Evolutionary conservation across 2,113 vertebrate species (phyloP), one percentile per base, ranked within the genome.

Genomic region (Ariopsis seemanni): DNA sequence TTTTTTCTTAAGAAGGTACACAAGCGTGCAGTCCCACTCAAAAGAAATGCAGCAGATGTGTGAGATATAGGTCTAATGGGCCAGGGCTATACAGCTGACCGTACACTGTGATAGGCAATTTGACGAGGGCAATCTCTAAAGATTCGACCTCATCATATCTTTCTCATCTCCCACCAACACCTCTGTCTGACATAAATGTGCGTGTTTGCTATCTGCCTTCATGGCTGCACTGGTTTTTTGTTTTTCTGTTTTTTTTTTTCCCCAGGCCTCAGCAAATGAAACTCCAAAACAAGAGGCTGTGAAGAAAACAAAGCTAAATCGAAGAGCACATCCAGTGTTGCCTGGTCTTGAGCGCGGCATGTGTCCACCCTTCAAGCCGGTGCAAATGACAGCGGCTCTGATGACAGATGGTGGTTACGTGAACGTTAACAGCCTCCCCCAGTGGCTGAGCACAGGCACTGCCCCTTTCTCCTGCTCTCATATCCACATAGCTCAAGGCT

Each of bases 401-500:
- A 74, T 79, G 63, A 78, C 74, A 85, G 75, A 52, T 78, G 85
- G 71, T 58, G 55, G 86, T 48, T 87, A 79, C 81, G 14, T 15
- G 60, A 72, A 87, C 58, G 62, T 80, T 90, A 86, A 91, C 88
- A 92, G 90, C 88, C 67, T 89, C 91, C 87, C 91, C 91, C 72
- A 90, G 92, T 91, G 92, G 91, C 58, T 1, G 7, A 72, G 81
- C 65, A n/a, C 18, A 55, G 65, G 53, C 82, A 88, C 80, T 81
- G 80, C 62, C 25, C 25, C 2, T 71, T 14, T 85, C 58, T 4
- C 27, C 25, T 53, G 30, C 69, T 71, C 58, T 34, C 83, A 87
- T 72, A 88, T 85, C 88, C 90, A 87, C 90, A 85, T 85, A 84
- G 89, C 91, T 90, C 84, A 79, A 75, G 90, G 91, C 90, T 90